phyloP scores from a whole-genome alignment of 2,888 invertebrate species.

The Eristalinus aeneus region DNA sequence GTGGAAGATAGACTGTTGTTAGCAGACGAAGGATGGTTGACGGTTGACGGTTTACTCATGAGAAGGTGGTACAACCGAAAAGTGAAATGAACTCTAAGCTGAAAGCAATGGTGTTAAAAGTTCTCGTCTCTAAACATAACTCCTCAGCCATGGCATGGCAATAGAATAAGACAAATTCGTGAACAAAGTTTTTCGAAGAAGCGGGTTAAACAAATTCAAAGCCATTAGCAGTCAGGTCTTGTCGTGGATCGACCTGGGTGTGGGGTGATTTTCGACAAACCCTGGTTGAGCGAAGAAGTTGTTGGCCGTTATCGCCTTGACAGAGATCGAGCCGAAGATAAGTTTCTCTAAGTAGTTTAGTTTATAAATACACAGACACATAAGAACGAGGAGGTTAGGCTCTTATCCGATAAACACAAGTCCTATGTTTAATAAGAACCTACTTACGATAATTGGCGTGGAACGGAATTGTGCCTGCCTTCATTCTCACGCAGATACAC shows the following conservation, averaged over 20 bases:
- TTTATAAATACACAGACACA: constrained; percentile 21
- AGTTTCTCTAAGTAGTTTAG: constrained; percentile 31
- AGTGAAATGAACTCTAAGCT: constrained; percentile 52
- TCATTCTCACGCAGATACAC: constrained; percentile 6
- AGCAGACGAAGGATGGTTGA: not conserved
- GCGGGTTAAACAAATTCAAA: constrained; percentile 38
- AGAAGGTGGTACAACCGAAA: constrained; percentile 5
- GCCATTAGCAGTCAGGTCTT: constrained; percentile 30
- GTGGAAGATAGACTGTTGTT: too few relatives aligned
- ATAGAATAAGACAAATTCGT: too few relatives aligned
- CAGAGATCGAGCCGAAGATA: constrained; percentile 18
- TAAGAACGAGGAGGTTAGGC: not conserved
- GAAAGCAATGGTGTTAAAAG: constrained; percentile 46
- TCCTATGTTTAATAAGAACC: constrained; percentile 49
- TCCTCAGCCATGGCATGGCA: too few relatives aligned
- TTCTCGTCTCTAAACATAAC: not conserved
- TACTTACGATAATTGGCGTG: constrained; percentile 60
- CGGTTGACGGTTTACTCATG: not conserved
- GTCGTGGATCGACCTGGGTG: not conserved
- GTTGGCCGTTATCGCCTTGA: constrained; percentile 27
- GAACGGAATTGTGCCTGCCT: constrained; percentile 15
- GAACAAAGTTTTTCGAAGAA: too few relatives aligned
- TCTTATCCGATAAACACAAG: too few relatives aligned
- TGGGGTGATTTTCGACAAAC: not conserved
- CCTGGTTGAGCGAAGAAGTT: not conserved